A percentile compares a stretch with the other conserved stretches of the same genome.
Evolutionary conservation across 2,113 vertebrate genomes (phyloP).

Genomic region (Micromys minutus): DNA sequence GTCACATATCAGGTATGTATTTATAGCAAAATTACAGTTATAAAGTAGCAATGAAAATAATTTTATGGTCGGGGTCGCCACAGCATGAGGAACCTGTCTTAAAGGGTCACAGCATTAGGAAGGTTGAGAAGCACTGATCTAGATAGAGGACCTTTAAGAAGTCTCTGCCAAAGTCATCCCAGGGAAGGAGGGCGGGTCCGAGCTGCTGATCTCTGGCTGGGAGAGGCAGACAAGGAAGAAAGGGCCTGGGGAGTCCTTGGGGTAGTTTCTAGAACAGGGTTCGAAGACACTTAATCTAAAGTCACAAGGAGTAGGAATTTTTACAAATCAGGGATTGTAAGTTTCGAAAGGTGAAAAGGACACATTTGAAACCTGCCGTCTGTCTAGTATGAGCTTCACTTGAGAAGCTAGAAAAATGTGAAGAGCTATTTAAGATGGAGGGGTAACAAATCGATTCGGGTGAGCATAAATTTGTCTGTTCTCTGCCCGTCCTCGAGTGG

Average conservation of each 20-base stretch:
- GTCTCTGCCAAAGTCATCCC: not conserved
- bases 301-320: not conserved
- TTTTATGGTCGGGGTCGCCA: not conserved
- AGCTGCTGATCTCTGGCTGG: not conserved
- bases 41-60: not conserved
- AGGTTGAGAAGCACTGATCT: not conserved
- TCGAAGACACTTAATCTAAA: not conserved
- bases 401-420: not conserved
- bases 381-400: not conserved
- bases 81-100: not conserved
- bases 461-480: not conserved
- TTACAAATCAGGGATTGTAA: not conserved
- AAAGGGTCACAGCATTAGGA: not conserved
- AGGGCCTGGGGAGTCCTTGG: not conserved
- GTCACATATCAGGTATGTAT: not conserved
- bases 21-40: not conserved
- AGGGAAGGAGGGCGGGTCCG: not conserved
- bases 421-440: not conserved
- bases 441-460: not conserved
- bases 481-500: not conserved
- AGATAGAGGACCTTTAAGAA: not conserved
- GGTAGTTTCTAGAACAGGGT: not conserved
- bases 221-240: not conserved
- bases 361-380: not conserved
- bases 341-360: not conserved